Evolutionary conservation across 1,140 invertebrate genomes (phyloP).

Genomic region (Cyphomyrmex costatus): DNA sequence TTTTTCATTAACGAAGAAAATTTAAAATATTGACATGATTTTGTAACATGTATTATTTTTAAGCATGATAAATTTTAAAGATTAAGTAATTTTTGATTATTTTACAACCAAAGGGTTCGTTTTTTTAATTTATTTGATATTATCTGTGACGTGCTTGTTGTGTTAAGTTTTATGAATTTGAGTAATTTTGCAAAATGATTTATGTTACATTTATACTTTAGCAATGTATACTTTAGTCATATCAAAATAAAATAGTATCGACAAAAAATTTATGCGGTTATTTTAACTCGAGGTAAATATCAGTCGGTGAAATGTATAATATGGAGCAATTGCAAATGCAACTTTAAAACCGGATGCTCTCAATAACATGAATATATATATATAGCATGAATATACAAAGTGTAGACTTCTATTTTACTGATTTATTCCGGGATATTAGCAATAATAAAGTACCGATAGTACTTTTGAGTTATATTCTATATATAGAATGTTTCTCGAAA

Average conservation of each 20-base stretch:
- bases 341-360: neutral
- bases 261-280: neutral
- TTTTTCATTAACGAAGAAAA: constrained; percentile 23
- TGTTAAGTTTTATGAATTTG: constrained; percentile 26
- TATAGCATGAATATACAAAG: neutral
- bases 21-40: neutral
- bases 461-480: neutral
- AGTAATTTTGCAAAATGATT: neutral
- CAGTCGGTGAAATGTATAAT: neutral
- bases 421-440: constrained; percentile 2
- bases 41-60: neutral
- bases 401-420: constrained; percentile 24
- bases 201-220: neutral
- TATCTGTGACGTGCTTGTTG: neutral
- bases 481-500: constrained; percentile 11
- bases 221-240: neutral
- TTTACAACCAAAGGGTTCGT: neutral
- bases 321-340: neutral
- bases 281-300: neutral
- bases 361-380: constrained; percentile 29
- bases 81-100: neutral
- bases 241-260: neutral
- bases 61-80: neutral
- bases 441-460: constrained; percentile 5
- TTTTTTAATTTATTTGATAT: neutral